phyloP scores from a whole-genome alignment of 2,888 invertebrate species.

The Sminthurides aquaticus region DNA sequence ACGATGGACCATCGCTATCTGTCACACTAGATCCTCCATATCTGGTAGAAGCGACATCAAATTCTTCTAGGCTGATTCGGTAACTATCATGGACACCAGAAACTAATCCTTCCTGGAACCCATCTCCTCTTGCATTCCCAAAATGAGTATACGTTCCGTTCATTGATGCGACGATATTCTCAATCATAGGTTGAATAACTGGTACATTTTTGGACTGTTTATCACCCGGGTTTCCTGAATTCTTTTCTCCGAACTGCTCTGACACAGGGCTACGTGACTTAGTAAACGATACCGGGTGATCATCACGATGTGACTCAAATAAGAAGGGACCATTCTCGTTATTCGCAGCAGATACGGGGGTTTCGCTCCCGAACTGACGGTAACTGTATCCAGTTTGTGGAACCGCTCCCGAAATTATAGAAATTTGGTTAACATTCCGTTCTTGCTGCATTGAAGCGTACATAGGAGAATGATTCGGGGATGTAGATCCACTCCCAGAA shows the following conservation, averaged over 20 bases:
- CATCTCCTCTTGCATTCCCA: too few species aligned
- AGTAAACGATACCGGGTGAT: neutral
- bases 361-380: neutral
- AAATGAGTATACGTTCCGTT: slow-evolving; percentile 42
- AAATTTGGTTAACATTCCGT: neutral
- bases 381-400: neutral
- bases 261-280: neutral
- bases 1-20: neutral
- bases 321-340: neutral
- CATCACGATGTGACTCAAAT: neutral
- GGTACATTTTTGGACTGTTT: neutral
- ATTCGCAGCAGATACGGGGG: neutral
- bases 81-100: neutral
- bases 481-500: neutral
- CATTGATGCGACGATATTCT: slow-evolving; percentile 42
- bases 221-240: neutral
- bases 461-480: neutral
- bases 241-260: neutral
- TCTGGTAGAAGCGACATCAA: neutral
- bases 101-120: neutral
- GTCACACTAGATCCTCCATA: neutral
- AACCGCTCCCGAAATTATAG: neutral
- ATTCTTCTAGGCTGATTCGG: neutral
- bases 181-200: slow-evolving; percentile 38
- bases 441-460: neutral